A percentile compares a stretch with the other conserved stretches of the same genome.
These are phyloP conservation scores for Drosophila erecta DNA, from an alignment of 1,140 invertebrate genomes.

Conservation along the genomic window DNA sequence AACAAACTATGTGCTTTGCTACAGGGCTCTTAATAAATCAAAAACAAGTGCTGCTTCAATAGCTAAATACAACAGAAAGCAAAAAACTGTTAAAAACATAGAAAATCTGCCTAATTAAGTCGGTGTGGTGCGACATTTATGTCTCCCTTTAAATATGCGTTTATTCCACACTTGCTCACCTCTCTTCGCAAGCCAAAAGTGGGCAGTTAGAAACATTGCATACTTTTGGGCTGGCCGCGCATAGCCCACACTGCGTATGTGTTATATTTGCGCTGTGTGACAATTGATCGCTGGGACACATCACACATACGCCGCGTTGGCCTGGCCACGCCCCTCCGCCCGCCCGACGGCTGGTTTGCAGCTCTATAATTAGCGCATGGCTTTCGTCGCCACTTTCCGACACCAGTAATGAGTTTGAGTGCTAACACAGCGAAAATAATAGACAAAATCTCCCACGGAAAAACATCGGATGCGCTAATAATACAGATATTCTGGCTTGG, in stretches of 20 bases:
- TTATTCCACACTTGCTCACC: background rate
- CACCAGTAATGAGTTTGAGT: conserved; percentile 27
- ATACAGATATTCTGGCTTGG: background rate
- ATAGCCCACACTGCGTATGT: conserved; percentile 32
- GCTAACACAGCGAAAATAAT: conserved; percentile 21
- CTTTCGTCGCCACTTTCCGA: conserved; percentile 13
- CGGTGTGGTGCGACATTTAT: background rate
- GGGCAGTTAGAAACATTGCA: conserved; percentile 6
- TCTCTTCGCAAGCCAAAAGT: background rate
- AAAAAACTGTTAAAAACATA: background rate
- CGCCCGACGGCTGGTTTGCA: conserved; percentile 34
- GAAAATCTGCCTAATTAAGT: background rate
- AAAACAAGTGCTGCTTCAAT: background rate
- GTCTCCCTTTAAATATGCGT: background rate
- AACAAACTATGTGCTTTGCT: no score
- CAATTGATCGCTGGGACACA: conserved; percentile 9
- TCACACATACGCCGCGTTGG: conserved; percentile 45
- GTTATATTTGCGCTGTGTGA: conserved; percentile 2
- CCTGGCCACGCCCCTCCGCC: conserved; percentile 2
- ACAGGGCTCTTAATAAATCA: no score
- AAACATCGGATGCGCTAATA: conserved; percentile 16
- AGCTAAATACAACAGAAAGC: background rate
- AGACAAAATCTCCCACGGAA: conserved; percentile 23
- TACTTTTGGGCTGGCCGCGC: conserved; percentile 17
- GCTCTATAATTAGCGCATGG: conserved; percentile 46